Evolutionary conservation across 2,888 invertebrate genomes (phyloP), one percentile per base, ranked within the genome.

Genomic region (Dicyrtomina minuta): DNA sequence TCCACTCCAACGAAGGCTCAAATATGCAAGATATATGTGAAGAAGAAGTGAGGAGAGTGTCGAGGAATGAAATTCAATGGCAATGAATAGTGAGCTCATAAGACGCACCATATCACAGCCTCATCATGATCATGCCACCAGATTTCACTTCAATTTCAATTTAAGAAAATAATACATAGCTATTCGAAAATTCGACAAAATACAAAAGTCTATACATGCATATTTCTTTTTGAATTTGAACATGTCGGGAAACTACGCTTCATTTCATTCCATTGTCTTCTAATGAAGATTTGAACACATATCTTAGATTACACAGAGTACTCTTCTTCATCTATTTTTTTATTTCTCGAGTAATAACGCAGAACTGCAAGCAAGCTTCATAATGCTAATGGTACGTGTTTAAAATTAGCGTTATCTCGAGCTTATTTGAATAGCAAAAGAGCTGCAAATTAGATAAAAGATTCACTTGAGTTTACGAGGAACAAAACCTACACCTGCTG

Each of bases 381-480:
- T n/a, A n/a, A n/a, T n/a, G 6, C 22, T 53, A 53, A 33, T 59
- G 24, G 24, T 26, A 55, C 55, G 27, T 55, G 55, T 33, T 60
- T 26, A 44, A 60, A 60, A 60, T 60, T 60, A 60, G 64, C 39
- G 39, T 64, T 13, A 64, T 51, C 51, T 20, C 33, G 33, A 51
- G 20, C 39, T 51, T 33, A 64, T 64, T 64, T 64, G 39, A 27
- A 64, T 51, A 51, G 64, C 27, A 51, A 51, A 64, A 33, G n/a
- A 39, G 58, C 10, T 20, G 51, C 43, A 26, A 12, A 64, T 33
- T 17, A 49, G n/a, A 62, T 51, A 27, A 17, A 60, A 46, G 39
- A 15, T 60, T 13, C 44, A 39, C 27, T 60, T 26, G 26, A 56
- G 17, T 60, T 17, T 41, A 60, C 39, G 13, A 13, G 12, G 22